A percentile compares a stretch with the other conserved stretches of the same genome.
Conservation (phyloP, 2,113 vertebrate species). For the Struthio camelus region DNA sequence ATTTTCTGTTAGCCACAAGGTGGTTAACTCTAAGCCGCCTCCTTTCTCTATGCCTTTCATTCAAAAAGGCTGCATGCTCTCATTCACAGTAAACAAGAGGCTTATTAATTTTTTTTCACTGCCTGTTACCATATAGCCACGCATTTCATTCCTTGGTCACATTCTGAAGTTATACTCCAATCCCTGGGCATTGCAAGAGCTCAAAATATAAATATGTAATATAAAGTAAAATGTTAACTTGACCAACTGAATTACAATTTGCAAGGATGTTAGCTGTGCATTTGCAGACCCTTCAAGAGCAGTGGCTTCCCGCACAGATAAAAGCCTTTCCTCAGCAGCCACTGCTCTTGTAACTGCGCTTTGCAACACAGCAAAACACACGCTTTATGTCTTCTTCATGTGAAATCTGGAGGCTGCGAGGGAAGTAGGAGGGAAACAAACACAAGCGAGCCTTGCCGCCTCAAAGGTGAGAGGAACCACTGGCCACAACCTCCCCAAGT, state of each 20-base stretch:
- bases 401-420: background rate
- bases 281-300: background rate
- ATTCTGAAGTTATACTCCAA: background rate
- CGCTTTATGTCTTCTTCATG: background rate
- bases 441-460: background rate
- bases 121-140: background rate
- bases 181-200: background rate
- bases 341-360: background rate
- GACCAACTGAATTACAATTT: background rate
- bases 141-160: background rate
- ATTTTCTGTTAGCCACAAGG: background rate
- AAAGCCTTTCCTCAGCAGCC: background rate
- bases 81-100: conserved; percentile 42
- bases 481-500: background rate
- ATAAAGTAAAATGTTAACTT: background rate
- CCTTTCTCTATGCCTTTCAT: conserved; percentile 29
- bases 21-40: background rate
- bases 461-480: background rate
- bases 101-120: background rate
- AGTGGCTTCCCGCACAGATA: background rate
- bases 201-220: background rate
- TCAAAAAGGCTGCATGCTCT: conserved; percentile 24
- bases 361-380: background rate
- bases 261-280: background rate
- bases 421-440: background rate